phyloP scores from a whole-genome alignment of 2,888 invertebrate species.

The Temnothorax rugatulus region DNA sequence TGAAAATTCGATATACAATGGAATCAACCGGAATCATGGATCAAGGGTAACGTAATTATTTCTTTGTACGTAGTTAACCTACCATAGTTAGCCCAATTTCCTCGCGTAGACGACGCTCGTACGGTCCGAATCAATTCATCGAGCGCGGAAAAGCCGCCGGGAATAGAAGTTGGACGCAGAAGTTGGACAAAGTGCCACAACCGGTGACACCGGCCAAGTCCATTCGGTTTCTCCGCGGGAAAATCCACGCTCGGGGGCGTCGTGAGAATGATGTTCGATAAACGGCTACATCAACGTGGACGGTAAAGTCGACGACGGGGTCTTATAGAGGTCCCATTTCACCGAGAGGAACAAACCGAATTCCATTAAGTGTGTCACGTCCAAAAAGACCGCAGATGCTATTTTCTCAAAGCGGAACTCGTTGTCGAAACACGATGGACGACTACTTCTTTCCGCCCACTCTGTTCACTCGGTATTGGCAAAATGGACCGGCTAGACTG shows the following conservation, averaged over 20 bases:
- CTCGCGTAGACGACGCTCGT: conserved; percentile 14
- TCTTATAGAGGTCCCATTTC: conserved; percentile 54
- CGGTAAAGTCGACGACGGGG: conserved; percentile 28
- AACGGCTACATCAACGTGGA: conserved; percentile 55
- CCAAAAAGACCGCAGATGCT: conserved; percentile 64
- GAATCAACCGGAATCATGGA: background rate
- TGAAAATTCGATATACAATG: background rate
- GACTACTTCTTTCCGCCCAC: conserved; percentile 40
- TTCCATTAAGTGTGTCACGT: conserved; percentile 72
- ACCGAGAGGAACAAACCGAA: conserved; percentile 63
- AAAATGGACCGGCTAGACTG: conserved; percentile 33
- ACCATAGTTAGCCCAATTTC: conserved; percentile 28
- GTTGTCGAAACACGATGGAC: conserved; percentile 45
- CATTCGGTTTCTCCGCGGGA: conserved; percentile 48
- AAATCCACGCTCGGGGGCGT: conserved; percentile 55
- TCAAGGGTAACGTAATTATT: conserved; percentile 11
- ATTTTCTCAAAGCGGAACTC: conserved; percentile 56
- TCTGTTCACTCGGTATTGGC: conserved; percentile 19
- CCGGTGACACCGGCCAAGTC: conserved; percentile 16
- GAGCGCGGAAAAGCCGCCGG: conserved; percentile 25
- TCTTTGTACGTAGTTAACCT: background rate
- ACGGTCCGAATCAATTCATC: conserved; percentile 42
- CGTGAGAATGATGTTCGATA: conserved; percentile 64
- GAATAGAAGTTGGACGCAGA: conserved; percentile 2
- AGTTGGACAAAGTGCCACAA: conserved; percentile 43